These are phyloP conservation scores for Camponotus vicinus DNA, from an alignment of 1,140 invertebrate species.

Conservation along the genomic window DNA sequence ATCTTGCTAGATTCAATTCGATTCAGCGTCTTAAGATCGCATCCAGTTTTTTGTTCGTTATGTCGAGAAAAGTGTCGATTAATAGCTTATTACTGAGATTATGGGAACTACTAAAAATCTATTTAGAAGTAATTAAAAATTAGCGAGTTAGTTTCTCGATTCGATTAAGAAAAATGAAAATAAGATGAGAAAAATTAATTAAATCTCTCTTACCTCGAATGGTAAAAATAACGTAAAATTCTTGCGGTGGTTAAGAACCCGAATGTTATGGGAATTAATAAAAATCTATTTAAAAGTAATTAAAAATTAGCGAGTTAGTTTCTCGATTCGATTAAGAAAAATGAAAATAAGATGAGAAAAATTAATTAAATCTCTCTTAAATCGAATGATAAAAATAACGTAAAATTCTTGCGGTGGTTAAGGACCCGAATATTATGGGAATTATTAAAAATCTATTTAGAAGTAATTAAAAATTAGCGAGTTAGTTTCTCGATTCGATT, in stretches of 20 bases:
- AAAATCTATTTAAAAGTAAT: too few species aligned
- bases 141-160: background rate
- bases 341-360: too few species aligned
- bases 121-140: too few species aligned
- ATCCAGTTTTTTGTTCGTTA: background rate
- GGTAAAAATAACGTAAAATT: background rate
- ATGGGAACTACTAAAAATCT: too few species aligned
- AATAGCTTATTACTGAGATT: slow-evolving; percentile 10
- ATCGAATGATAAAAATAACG: too few species aligned
- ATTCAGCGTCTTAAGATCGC: background rate
- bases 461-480: background rate
- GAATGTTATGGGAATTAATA: too few species aligned
- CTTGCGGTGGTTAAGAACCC: background rate
- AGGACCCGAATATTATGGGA: too few species aligned
- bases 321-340: background rate
- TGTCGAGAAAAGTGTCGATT: slow-evolving; percentile 12
- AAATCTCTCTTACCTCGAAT: background rate
- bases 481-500: background rate
- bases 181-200: background rate
- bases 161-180: too few species aligned
- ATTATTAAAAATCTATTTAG: too few species aligned
- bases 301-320: too few species aligned
- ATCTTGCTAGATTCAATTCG: slow-evolving; percentile 26
- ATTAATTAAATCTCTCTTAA: too few species aligned
- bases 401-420: too few species aligned